Evolutionary conservation across 1,140 invertebrate genomes (phyloP), one percentile per base, ranked within the genome.

Genomic region (Heliothis virescens): DNA sequence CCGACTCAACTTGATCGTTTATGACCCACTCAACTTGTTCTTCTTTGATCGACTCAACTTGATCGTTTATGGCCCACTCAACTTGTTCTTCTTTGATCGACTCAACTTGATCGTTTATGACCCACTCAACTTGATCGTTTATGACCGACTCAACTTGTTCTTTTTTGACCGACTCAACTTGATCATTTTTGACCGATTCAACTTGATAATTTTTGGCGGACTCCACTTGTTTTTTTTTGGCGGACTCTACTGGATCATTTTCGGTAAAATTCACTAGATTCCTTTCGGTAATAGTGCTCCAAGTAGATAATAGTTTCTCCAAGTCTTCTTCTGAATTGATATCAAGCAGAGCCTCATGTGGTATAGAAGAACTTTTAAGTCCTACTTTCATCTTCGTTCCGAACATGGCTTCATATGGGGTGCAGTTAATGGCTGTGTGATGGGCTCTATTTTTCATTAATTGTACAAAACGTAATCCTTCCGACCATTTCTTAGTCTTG

Each of bases 351-450:
- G 52, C 4, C 11, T 57, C 77, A 50, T 71, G 65, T 21, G 77
- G 41, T 60, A 79, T 59, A n/a, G n/a, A n/a, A 55, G 74, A 55
- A 74, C 72, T 74, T 63, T 63, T 76, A 34, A 34, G 34, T 3
- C 63, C 77, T 18, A 79, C 63, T n/a, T 79, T 79, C 1, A 79
- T 11, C 26, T 79, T 60, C n/a, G 29, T 65, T 13, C 75, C 75
- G 21, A 78, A 78, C 48, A 78, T 65, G 48, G 75, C 75, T 67
- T 78, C 60, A 9, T 67, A 78, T 53, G 75, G 75, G 52, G 65
- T 60, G 12, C 59, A 50, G 18, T 77, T 77, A n/a, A 77, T 77
- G 11, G 50, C 59, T 34, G 9, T 11, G 60, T 77, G 74, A 53
- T 52, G 34, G 12, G 47, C 21, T 53, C 21, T 77, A 77, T 77